Conservation (phyloP, 2,113 vertebrate genomes). For the Melozone crissalis region DNA sequence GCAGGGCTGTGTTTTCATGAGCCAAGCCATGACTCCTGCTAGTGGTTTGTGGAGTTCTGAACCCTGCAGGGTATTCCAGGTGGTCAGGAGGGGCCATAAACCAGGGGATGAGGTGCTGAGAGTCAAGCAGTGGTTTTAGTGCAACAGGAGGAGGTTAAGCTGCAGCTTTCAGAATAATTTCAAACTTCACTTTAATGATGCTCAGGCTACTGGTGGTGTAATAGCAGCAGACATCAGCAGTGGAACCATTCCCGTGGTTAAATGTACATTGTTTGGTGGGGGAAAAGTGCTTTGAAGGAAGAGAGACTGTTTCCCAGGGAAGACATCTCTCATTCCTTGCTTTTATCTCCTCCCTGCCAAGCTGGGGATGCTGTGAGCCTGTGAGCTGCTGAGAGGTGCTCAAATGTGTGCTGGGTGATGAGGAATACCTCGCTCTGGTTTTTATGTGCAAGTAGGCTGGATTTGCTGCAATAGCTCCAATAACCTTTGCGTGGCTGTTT, state of each 20-base stretch:
- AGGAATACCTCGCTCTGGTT: too few relatives aligned
- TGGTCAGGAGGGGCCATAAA: not conserved
- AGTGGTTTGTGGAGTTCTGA: not conserved
- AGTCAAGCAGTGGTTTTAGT: too few relatives aligned
- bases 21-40: not conserved
- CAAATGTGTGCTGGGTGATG: too few relatives aligned
- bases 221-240: not conserved
- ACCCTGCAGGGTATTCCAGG: not conserved
- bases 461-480: too few relatives aligned
- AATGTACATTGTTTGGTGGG: slow-evolving; percentile 13
- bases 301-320: not conserved
- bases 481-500: too few relatives aligned
- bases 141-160: not conserved
- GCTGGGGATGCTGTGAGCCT: too few relatives aligned
- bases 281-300: not conserved
- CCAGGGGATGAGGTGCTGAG: not conserved
- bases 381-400: too few relatives aligned
- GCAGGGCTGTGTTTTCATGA: not conserved
- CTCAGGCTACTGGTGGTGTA: not conserved
- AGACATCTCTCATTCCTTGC: too few relatives aligned
- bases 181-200: not conserved
- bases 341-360: too few relatives aligned
- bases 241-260: not conserved
- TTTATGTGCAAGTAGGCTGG: too few relatives aligned
- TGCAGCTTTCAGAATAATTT: not conserved